A percentile compares a stretch with the other conserved stretches of the same genome.
Conservation (phyloP, 1,140 invertebrate genomes). For the Caenorhabditis brenneri region DNA sequence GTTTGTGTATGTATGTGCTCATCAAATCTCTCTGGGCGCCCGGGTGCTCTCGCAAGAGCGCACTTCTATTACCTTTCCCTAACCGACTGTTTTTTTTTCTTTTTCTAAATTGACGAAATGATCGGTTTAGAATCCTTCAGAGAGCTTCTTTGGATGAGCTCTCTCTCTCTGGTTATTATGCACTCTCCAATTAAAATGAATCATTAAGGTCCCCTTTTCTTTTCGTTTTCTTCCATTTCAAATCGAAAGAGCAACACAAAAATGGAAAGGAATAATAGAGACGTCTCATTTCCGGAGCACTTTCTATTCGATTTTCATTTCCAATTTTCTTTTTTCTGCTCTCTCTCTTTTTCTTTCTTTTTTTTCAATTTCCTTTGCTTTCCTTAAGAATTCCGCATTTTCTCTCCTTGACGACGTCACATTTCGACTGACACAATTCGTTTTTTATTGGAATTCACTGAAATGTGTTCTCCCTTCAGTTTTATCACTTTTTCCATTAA, state of each 20-base stretch:
- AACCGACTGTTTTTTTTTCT: not conserved
- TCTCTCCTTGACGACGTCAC: constrained; percentile 16
- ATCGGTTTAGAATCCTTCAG: not conserved
- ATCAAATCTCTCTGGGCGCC: constrained; percentile 38
- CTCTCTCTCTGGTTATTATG: too few species aligned
- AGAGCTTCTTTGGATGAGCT: too few species aligned
- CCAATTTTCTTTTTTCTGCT: constrained; percentile 29
- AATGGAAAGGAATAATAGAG: constrained; percentile 17
- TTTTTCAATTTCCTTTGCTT: constrained; percentile 1
- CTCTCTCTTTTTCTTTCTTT: not conserved
- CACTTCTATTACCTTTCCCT: not conserved
- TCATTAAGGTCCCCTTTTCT: not conserved
- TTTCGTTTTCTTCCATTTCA: not conserved
- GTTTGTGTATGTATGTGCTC: constrained; percentile 40
- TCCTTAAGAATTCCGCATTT: not conserved
- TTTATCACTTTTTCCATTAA: not conserved
- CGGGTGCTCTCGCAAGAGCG: constrained; percentile 7
- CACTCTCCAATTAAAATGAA: not conserved
- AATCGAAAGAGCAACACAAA: constrained; percentile 7
- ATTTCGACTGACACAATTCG: not conserved
- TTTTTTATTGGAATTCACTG: not conserved
- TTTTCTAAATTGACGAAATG: too few species aligned
- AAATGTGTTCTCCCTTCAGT: not conserved
- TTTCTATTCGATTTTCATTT: constrained; percentile 31
- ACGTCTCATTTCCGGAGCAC: constrained; percentile 28